Evolutionary conservation across 2,113 vertebrate species (phyloP).

Genomic region (Pimephales promelas): DNA sequence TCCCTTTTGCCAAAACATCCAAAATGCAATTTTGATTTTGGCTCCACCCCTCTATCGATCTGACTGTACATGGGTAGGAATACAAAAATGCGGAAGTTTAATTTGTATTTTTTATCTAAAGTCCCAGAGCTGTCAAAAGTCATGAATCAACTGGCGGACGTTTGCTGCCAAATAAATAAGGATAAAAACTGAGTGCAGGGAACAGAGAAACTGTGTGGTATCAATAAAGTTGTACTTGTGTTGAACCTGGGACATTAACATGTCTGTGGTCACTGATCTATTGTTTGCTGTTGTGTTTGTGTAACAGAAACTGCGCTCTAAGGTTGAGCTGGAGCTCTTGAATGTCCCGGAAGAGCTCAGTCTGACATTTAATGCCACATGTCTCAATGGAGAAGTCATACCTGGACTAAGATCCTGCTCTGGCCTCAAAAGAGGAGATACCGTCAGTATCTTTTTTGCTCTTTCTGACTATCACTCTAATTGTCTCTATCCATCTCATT

Average conservation of each 20-base stretch:
- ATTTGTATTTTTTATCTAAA: too few species aligned
- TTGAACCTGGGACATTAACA: background rate
- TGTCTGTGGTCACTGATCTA: slow-evolving; percentile 5
- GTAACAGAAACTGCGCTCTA: slow-evolving; percentile 85
- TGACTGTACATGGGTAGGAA: too few species aligned
- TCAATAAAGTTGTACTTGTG: background rate
- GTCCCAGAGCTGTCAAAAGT: too few species aligned
- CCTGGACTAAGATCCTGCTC: slow-evolving; percentile 82
- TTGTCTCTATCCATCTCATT: background rate
- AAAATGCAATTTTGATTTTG: too few species aligned
- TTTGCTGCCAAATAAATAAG: too few species aligned
- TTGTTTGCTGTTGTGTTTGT: background rate
- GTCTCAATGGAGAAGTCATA: slow-evolving; percentile 80
- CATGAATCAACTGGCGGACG: too few species aligned
- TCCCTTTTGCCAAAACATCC: too few species aligned
- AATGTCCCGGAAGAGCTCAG: slow-evolving; percentile 85
- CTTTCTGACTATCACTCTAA: background rate
- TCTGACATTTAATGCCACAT: slow-evolving; percentile 84
- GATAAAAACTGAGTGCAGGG: too few species aligned
- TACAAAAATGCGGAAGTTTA: too few species aligned
- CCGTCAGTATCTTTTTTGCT: slow-evolving; percentile 70
- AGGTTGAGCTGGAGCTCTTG: slow-evolving; percentile 85
- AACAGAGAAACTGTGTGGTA: too few species aligned
- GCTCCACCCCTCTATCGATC: too few species aligned
- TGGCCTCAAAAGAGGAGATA: slow-evolving; percentile 87